A percentile compares a stretch with the other conserved stretches of the same genome.
These are phyloP conservation scores for Archilochus colubris DNA, from an alignment of 2,113 vertebrate genomes.

Conservation along the genomic window DNA sequence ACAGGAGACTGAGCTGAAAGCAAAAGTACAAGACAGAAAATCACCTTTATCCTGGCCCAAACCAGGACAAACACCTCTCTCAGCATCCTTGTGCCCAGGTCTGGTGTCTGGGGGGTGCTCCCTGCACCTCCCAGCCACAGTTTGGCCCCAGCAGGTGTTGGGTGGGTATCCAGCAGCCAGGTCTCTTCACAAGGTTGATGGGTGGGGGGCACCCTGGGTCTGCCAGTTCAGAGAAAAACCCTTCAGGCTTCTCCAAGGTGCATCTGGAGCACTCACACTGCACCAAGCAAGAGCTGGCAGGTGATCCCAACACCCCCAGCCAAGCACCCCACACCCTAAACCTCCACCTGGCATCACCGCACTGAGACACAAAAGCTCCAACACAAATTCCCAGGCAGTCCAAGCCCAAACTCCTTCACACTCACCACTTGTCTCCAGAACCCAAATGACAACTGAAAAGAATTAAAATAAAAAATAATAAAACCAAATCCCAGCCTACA, in stretches of 20 bases:
- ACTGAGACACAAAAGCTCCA: accelerated
- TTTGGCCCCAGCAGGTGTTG: accelerated
- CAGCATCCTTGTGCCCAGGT: accelerated
- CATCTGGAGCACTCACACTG: background rate
- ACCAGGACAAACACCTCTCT: too few relatives aligned
- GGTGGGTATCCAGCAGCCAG: accelerated
- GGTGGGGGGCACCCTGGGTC: accelerated
- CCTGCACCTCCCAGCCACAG: accelerated
- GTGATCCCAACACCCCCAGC: background rate
- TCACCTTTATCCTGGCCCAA: too few relatives aligned
- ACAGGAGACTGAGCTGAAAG: too few relatives aligned
- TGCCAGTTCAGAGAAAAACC: background rate
- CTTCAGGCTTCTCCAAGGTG: background rate
- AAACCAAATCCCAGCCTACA: background rate
- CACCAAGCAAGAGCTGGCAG: background rate
- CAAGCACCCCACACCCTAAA: background rate
- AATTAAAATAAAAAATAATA: background rate
- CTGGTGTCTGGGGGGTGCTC: accelerated
- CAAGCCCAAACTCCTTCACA: background rate
- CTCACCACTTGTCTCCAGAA: background rate
- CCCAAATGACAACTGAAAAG: background rate
- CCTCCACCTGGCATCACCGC: accelerated
- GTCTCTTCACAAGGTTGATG: background rate
- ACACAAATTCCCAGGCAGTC: background rate
- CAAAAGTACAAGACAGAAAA: too few relatives aligned